Conservation (phyloP, 2,888 invertebrate species). For the Protodeltote pygarga region DNA sequence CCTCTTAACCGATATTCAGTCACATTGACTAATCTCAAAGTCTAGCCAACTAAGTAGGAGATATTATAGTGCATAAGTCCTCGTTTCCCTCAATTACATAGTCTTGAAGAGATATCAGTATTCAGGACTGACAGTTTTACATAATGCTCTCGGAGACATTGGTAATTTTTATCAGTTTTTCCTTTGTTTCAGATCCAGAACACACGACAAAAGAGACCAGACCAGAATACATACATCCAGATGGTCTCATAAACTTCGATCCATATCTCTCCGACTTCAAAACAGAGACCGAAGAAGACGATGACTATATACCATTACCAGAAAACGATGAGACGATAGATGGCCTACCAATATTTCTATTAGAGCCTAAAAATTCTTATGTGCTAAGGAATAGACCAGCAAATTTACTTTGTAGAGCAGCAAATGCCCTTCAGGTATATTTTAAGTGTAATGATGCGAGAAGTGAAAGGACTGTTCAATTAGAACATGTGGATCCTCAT, state of each 20-base stretch:
- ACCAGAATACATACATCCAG: constrained; percentile 82
- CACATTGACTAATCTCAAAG: too few relatives aligned
- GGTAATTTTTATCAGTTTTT: too few relatives aligned
- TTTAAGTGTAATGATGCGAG: constrained; percentile 93
- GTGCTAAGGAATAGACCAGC: constrained; percentile 96
- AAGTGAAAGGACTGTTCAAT: constrained; percentile 86
- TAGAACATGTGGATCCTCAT: constrained; percentile 93
- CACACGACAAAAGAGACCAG: constrained; percentile 77
- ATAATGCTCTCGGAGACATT: too few relatives aligned
- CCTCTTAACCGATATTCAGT: too few relatives aligned
- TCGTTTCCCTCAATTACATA: too few relatives aligned
- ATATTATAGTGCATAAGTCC: too few relatives aligned
- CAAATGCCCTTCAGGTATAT: constrained; percentile 93
- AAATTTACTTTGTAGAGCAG: constrained; percentile 94
- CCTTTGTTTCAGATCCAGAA: constrained; percentile 72
- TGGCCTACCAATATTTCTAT: constrained; percentile 93
- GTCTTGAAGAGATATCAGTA: too few relatives aligned
- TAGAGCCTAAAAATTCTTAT: constrained; percentile 95
- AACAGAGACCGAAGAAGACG: constrained; percentile 78
- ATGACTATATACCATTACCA: constrained; percentile 82
- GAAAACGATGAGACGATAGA: constrained; percentile 89
- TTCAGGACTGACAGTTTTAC: too few relatives aligned
- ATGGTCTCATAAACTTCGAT: constrained; percentile 76
- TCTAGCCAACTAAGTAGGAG: too few relatives aligned
- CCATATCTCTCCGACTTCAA: constrained; percentile 80